A percentile compares a stretch with the other conserved stretches of the same genome.
These are phyloP conservation scores for Halcyon senegalensis DNA, from an alignment of 2,113 vertebrate genomes.

Conservation along the genomic window DNA sequence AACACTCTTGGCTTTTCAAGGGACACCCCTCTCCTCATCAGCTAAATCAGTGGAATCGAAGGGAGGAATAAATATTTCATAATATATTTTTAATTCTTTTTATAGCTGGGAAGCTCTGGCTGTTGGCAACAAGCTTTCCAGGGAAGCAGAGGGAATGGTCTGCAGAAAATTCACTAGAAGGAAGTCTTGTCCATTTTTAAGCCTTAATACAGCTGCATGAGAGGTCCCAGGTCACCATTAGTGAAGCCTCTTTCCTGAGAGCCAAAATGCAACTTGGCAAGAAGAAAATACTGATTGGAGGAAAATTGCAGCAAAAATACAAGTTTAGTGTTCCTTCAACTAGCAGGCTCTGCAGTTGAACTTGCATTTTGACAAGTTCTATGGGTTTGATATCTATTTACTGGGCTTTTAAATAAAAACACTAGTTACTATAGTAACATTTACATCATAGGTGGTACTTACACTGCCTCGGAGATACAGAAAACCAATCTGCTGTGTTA, in stretches of 20 bases:
- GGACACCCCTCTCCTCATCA: background rate
- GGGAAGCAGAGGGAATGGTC: background rate
- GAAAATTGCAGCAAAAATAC: background rate
- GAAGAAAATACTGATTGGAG: background rate
- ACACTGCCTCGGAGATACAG: background rate
- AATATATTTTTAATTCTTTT: background rate
- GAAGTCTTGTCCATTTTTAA: background rate
- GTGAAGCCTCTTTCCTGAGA: background rate
- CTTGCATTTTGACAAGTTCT: constrained; percentile 11
- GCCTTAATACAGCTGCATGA: background rate
- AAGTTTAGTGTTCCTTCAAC: background rate
- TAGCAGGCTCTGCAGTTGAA: constrained; percentile 1
- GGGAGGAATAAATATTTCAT: background rate
- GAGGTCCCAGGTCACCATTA: background rate
- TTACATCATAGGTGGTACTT: constrained; percentile 62
- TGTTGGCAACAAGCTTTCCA: background rate
- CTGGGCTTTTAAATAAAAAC: constrained; percentile 59
- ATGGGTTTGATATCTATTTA: constrained; percentile 43
- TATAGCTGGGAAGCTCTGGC: background rate
- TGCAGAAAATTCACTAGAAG: background rate
- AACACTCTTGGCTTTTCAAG: background rate
- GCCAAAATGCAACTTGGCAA: background rate
- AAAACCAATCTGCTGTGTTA: constrained; percentile 17
- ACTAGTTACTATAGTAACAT: constrained; percentile 69
- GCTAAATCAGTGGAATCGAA: background rate